Base-by-base conservation (phyloP, 2,113 vertebrate species). In the Enhydra lutris region DNA sequence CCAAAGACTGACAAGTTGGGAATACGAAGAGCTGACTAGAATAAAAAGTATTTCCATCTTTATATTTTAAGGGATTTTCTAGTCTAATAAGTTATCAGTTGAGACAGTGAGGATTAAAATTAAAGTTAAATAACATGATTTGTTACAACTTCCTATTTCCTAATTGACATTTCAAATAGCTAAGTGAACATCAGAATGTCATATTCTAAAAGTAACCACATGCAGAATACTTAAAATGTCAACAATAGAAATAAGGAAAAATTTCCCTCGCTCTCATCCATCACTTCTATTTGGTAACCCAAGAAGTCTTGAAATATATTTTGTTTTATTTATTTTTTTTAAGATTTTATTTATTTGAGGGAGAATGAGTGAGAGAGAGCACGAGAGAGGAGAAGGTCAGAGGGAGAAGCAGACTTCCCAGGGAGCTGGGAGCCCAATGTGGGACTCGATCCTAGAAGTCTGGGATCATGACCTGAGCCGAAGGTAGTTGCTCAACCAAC, bases 81-180 rank as follows among this genome's bases (percentile, higher is more conserved):
- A 93, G 74, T 95, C 42, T 94, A 97, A 98, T 98, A 65, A 92
- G 71, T 67, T 91, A 96, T 86, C 83, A 69, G 84, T 92, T 95
- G 87, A 98, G 88, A 97, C 29, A 96, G 80, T 95, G 87, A 95
- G 36, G 76, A 97, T 94, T 95, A 84, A 97, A 98, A 98, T 97
- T 98, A 97, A 98, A 97, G 73, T 69, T 97, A 97, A 98, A 98
- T 76, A 94, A 93, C 52, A 97, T 85, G 39, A 89, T 98, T 97
- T 97, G 57, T 13, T 95, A 83, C 59, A 93, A 95, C 91, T 96
- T 98, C 31, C 95, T 97, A 96, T 97, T 98, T 98, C 65, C 96
- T 97, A 98, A 98, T 97, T 96, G 89, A 82, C 95, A 95, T 98
- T 98, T 97, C 96, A 96, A 80, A 97, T 98, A 97, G 91, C 80